phyloP scores from a whole-genome alignment of 2,113 vertebrate species.

The Crotalus helleri region DNA sequence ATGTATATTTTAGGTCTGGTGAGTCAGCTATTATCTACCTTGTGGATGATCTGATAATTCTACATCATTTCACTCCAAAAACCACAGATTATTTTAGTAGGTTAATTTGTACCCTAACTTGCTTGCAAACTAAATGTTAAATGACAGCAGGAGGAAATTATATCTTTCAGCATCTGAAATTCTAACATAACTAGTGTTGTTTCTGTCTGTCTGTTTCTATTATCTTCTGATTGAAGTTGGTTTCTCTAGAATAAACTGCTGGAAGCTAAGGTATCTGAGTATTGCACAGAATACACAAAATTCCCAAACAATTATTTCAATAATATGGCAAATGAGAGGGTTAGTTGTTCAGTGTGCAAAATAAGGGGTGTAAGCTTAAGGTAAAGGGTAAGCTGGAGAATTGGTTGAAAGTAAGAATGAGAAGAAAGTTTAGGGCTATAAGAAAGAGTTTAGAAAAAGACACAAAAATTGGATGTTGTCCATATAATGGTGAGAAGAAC shows the following conservation, averaged over 20 bases:
- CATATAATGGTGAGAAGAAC: background rate
- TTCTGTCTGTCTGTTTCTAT: background rate
- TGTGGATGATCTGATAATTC: background rate
- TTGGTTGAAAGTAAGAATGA: background rate
- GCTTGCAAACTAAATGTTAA: background rate
- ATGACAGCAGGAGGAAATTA: background rate
- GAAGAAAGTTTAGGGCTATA: background rate
- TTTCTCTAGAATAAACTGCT: background rate
- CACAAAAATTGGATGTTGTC: background rate
- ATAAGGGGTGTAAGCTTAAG: background rate
- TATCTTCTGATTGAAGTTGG: background rate
- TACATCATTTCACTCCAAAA: background rate
- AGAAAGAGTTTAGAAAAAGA: background rate
- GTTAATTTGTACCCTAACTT: background rate
- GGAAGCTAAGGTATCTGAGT: background rate
- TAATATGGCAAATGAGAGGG: background rate
- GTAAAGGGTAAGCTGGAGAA: background rate
- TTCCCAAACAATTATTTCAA: background rate
- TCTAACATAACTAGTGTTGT: background rate
- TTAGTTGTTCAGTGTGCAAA: background rate
- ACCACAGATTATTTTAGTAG: background rate
- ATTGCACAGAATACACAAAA: background rate
- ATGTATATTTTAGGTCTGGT: slow-evolving; percentile 7
- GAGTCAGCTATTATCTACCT: background rate
- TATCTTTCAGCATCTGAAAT: background rate